Conservation (phyloP, 2,113 vertebrate genomes). For the Calidris pygmaea region DNA sequence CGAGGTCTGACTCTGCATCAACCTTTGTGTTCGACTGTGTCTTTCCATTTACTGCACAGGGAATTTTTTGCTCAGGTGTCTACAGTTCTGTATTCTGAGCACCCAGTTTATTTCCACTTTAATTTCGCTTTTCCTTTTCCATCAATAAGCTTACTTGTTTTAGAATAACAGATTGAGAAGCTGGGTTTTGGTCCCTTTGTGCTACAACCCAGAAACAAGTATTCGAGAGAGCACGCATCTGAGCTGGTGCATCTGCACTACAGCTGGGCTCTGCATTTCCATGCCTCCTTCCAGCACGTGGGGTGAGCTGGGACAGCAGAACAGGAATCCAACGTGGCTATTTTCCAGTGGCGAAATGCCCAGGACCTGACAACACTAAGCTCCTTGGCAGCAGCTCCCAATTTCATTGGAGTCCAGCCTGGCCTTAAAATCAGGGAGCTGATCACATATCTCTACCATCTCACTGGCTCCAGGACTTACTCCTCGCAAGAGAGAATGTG, state of each 20-base stretch:
- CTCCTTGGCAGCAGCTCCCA: slow-evolving; percentile 32
- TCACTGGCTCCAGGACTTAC: neutral
- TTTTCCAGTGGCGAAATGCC: slow-evolving; percentile 58
- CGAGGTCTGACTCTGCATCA: rapidly evolving
- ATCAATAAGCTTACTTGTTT: neutral
- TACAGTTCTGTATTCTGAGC: neutral
- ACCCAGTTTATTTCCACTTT: neutral
- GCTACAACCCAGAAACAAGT: slow-evolving; percentile 10
- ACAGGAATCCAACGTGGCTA: slow-evolving; percentile 3
- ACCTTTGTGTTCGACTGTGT: neutral
- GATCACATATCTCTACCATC: slow-evolving; percentile 13
- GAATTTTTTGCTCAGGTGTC: neutral
- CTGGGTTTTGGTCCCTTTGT: slow-evolving; percentile 15
- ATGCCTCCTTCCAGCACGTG: slow-evolving; percentile 17
- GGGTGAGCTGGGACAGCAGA: slow-evolving; percentile 37
- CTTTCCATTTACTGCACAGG: neutral
- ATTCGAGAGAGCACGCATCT: neutral
- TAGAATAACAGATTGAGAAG: neutral
- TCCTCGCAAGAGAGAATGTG: neutral
- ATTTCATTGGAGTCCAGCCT: slow-evolving; percentile 44
- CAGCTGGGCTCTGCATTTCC: slow-evolving; percentile 60
- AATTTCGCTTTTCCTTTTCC: neutral
- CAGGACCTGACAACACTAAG: slow-evolving; percentile 54
- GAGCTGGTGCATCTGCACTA: slow-evolving; percentile 43
- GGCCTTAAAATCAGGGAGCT: slow-evolving; percentile 43